Percentiles rank a stretch among this genome's conserved stretches.
Conservation (phyloP, 2,888 invertebrate species). For the Eumerus sabulonum region DNA sequence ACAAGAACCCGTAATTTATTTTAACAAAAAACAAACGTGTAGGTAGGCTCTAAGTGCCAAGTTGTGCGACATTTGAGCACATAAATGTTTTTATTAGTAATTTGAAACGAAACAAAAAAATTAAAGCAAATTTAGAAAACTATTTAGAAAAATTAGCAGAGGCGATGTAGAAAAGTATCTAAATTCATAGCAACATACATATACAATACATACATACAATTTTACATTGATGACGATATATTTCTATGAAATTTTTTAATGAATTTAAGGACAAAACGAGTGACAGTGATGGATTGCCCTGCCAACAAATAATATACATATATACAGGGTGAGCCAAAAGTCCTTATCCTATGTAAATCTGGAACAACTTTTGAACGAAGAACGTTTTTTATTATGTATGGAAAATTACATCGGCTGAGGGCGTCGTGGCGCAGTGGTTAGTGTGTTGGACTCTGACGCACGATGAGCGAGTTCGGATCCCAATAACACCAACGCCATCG, state of each 20-base stretch:
- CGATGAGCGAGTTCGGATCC: too few species aligned
- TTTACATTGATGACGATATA: slow-evolving; percentile 46
- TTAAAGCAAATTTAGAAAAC: slow-evolving; percentile 32
- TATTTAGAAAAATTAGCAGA: slow-evolving; percentile 41
- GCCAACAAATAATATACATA: too few species aligned
- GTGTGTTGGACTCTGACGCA: too few species aligned
- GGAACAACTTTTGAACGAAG: too few species aligned
- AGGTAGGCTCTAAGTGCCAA: slow-evolving; percentile 62
- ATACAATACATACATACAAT: slow-evolving; percentile 42
- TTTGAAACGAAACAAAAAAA: too few species aligned
- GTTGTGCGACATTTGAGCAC: slow-evolving; percentile 64
- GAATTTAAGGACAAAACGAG: background rate
- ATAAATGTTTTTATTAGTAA: slow-evolving; percentile 52
- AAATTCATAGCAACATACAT: slow-evolving; percentile 9
- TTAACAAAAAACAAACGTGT: slow-evolving; percentile 47
- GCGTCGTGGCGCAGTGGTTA: too few species aligned
- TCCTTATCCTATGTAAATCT: too few species aligned
- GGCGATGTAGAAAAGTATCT: slow-evolving; percentile 10
- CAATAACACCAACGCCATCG: too few species aligned
- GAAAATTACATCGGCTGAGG: too few species aligned
- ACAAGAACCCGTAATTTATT: slow-evolving; percentile 52
- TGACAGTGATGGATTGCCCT: too few species aligned
- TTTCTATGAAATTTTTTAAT: slow-evolving; percentile 63
- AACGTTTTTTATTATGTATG: too few species aligned
- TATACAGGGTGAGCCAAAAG: too few species aligned